Evolutionary conservation across 2,113 vertebrate genomes (phyloP).

Genomic region (Macquaria australasica): DNA sequence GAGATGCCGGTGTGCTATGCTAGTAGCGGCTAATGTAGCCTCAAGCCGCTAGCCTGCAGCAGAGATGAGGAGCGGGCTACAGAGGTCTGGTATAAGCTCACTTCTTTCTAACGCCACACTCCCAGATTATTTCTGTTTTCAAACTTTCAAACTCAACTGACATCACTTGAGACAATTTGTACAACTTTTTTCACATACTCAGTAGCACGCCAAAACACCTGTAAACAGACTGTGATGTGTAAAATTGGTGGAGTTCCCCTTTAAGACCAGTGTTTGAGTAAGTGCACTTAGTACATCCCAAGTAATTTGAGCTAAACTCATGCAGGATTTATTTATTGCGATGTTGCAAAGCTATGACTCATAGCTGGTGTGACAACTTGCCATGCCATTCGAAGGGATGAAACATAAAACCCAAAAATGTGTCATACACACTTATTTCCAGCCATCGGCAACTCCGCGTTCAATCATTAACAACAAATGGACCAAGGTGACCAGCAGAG

Average conservation of each 20-base stretch:
- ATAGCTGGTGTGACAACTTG: constrained; percentile 9
- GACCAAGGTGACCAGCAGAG: constrained; percentile 33
- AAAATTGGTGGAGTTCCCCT: neutral
- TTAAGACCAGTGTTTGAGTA: neutral
- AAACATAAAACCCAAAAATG: constrained; percentile 31
- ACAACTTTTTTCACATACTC: neutral
- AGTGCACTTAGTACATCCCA: neutral
- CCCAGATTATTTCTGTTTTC: neutral
- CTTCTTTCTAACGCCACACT: too few species aligned
- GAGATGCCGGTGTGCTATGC: neutral
- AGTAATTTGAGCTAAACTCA: neutral
- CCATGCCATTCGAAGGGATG: neutral
- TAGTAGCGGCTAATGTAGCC: neutral
- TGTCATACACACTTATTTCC: constrained; percentile 41
- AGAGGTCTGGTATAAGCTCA: neutral
- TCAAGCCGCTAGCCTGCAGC: neutral
- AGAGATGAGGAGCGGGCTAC: neutral
- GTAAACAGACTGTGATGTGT: constrained; percentile 11
- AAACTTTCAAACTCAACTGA: constrained; percentile 11
- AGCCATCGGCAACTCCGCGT: neutral
- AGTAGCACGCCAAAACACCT: too few species aligned
- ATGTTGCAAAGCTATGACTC: constrained; percentile 17
- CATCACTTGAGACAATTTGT: neutral
- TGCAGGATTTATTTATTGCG: neutral
- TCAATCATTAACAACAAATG: constrained; percentile 37